phyloP scores from a whole-genome alignment of 2,113 vertebrate genomes.

The Spermophilus dauricus region DNA sequence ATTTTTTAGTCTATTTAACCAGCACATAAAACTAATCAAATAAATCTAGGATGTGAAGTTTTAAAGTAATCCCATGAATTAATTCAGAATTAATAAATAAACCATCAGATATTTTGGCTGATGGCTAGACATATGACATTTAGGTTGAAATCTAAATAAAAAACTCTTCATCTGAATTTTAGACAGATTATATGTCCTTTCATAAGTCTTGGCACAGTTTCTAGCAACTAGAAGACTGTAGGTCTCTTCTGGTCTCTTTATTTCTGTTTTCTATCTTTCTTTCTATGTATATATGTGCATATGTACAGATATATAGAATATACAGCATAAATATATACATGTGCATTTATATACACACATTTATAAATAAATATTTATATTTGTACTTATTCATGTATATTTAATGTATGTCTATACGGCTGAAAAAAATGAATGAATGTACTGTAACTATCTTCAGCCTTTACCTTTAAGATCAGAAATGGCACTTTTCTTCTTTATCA shows the following conservation, averaged over 20 bases:
- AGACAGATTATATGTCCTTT: neutral
- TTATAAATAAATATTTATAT: neutral
- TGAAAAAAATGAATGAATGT: neutral
- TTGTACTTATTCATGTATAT: neutral
- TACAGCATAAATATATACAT: neutral
- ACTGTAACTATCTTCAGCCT: neutral
- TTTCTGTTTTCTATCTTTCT: neutral
- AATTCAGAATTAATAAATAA: neutral
- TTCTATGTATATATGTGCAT: neutral
- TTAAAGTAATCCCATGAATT: neutral
- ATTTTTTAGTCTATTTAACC: neutral
- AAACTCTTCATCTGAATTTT: neutral
- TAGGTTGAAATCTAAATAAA: neutral
- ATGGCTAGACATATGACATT: neutral
- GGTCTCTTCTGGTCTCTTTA: neutral
- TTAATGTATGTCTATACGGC: neutral
- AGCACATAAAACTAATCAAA: neutral
- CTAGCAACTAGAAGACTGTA: neutral
- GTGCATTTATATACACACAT: neutral
- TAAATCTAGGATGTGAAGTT: neutral
- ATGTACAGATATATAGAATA: neutral
- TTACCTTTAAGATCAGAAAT: neutral
- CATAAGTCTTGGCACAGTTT: neutral
- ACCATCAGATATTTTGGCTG: neutral
- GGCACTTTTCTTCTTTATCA: neutral